A percentile compares a stretch with the other conserved stretches of the same genome.
Conservation (phyloP, 2,113 vertebrate species). For the Acanthisitta chloris region DNA sequence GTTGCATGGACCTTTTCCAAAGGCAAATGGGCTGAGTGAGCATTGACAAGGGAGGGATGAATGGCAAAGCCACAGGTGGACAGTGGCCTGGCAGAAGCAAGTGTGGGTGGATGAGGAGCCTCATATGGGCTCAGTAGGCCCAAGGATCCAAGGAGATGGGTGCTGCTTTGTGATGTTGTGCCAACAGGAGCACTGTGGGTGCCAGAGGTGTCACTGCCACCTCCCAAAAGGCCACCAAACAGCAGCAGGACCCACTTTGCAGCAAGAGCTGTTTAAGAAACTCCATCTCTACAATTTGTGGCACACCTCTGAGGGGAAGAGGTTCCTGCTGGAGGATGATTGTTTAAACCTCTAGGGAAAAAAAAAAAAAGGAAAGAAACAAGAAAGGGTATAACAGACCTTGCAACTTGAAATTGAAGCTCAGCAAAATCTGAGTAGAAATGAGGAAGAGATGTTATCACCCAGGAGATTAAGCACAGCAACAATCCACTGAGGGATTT, state of each 20-base stretch:
- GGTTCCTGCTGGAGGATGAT: background rate
- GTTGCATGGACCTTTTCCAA: background rate
- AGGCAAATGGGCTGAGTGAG: background rate
- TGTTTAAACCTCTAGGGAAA: background rate
- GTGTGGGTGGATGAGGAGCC: background rate
- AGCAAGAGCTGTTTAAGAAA: background rate
- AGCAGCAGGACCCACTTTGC: background rate
- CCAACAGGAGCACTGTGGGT: background rate
- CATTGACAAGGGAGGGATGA: background rate
- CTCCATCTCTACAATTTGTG: background rate
- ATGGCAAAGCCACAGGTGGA: background rate
- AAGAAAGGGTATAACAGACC: background rate
- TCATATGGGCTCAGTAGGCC: background rate
- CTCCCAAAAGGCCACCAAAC: background rate
- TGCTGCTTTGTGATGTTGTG: background rate
- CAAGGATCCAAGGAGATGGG: background rate
- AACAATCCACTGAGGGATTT: background rate
- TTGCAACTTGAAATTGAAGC: background rate
- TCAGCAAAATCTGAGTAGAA: background rate
- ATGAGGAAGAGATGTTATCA: slow-evolving; percentile 15
- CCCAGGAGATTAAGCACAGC: background rate
- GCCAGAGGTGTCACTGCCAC: background rate
- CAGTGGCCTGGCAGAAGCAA: background rate
- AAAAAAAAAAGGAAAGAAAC: background rate
- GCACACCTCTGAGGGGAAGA: background rate